Evolutionary conservation across 1,140 invertebrate genomes (phyloP).

Genomic region (Formica selysi): DNA sequence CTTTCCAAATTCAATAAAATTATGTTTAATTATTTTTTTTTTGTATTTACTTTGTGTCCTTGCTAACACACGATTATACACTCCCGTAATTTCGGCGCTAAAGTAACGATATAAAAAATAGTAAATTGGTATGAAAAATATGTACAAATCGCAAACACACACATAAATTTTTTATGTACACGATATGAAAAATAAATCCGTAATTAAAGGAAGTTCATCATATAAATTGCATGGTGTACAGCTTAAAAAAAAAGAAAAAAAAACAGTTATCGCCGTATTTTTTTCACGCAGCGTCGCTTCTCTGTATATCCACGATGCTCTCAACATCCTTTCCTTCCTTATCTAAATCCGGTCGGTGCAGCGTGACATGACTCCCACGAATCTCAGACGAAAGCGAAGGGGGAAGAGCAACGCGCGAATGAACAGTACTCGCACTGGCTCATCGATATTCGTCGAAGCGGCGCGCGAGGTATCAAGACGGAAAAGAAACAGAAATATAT

Average conservation of each 20-base stretch:
- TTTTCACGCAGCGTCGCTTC: neutral
- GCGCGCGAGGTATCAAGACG: slow-evolving; percentile 43
- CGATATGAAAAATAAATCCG: neutral
- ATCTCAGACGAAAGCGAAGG: slow-evolving; percentile 57
- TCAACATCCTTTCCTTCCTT: slow-evolving; percentile 41
- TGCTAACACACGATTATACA: neutral
- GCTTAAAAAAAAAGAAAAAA: neutral
- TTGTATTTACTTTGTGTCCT: neutral
- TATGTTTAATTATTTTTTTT: neutral
- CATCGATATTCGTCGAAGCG: slow-evolving; percentile 72
- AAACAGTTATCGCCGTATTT: neutral
- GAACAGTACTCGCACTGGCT: slow-evolving; percentile 56
- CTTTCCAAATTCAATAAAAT: neutral
- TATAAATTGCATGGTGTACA: neutral
- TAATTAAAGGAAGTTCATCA: neutral
- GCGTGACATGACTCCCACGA: slow-evolving; percentile 37
- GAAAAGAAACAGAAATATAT: slow-evolving; percentile 62
- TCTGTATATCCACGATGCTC: neutral
- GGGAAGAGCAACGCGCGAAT: slow-evolving; percentile 53
- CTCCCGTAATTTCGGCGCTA: neutral
- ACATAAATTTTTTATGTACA: neutral
- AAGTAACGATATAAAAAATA: neutral
- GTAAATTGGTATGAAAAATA: neutral
- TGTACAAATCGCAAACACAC: neutral
- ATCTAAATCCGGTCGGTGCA: slow-evolving; percentile 62